Evolutionary conservation across 2,888 invertebrate species (phyloP).

Genomic region (Parelbella ahira): DNA sequence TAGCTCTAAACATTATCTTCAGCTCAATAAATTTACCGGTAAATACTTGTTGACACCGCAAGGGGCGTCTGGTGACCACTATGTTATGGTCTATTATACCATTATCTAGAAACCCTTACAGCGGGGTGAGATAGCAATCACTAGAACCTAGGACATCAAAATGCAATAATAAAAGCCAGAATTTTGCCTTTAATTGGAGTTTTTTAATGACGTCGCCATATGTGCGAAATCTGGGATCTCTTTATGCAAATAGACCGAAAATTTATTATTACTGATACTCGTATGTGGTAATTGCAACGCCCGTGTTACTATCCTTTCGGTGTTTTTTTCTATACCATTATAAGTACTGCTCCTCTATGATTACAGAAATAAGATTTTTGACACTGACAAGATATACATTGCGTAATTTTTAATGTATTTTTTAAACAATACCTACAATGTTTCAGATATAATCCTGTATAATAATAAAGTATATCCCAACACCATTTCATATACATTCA

Average conservation of each 20-base stretch:
- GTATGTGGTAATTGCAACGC: too few relatives aligned
- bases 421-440: too few relatives aligned
- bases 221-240: neutral
- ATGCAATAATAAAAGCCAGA: neutral
- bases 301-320: too few relatives aligned
- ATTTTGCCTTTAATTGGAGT: slow-evolving; percentile 8
- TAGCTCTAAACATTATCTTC: slow-evolving; percentile 10
- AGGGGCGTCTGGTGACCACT: slow-evolving; percentile 3
- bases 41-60: slow-evolving; percentile 13
- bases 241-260: too few relatives aligned
- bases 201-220: slow-evolving; percentile 2
- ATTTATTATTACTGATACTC: too few relatives aligned
- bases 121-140: slow-evolving; percentile 3
- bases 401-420: neutral
- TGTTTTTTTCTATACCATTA: too few relatives aligned
- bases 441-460: too few relatives aligned
- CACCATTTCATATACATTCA: too few relatives aligned
- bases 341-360: too few relatives aligned
- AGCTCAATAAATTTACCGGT: slow-evolving; percentile 14
- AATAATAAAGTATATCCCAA: too few relatives aligned
- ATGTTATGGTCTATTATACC: slow-evolving; percentile 1
- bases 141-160: slow-evolving; percentile 11
- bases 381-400: too few relatives aligned
- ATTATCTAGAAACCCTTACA: neutral
- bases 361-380: too few relatives aligned